Evolutionary conservation across 2,888 invertebrate genomes (phyloP).

Genomic region (Melanophora roralis): DNA sequence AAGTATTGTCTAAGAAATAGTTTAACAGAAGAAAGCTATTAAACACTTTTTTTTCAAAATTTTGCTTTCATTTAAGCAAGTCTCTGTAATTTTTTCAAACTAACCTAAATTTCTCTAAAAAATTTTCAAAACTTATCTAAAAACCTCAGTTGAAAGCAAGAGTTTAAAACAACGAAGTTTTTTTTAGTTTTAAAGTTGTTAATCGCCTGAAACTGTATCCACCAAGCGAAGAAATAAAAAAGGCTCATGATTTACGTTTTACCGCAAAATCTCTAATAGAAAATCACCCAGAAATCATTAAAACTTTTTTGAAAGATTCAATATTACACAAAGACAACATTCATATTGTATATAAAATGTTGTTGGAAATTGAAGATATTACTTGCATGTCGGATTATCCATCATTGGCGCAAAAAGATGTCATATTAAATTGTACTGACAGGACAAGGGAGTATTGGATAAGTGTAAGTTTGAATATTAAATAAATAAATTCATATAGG

Average conservation of each 20-base stretch:
- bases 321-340: constrained; percentile 63
- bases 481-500: neutral
- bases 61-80: no score
- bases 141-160: no score
- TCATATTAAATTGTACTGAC: constrained; percentile 9
- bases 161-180: neutral
- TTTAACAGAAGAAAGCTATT: no score
- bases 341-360: constrained; percentile 63
- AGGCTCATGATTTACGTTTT: constrained; percentile 53
- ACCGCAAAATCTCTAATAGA: constrained; percentile 33
- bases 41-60: no score
- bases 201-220: constrained; percentile 41
- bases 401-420: constrained; percentile 59
- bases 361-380: constrained; percentile 72
- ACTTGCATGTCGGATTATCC: constrained; percentile 65
- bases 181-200: constrained; percentile 27
- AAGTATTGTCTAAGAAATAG: no score
- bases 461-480: constrained; percentile 17
- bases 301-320: constrained; percentile 19
- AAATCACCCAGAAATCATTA: constrained; percentile 33
- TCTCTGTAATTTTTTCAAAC: no score
- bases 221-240: constrained; percentile 51
- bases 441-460: constrained; percentile 44
- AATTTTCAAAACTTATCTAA: no score
- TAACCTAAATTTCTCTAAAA: no score